Base-by-base conservation (phyloP, 2,113 vertebrate genomes). In the Sebastes schlegelii region DNA sequence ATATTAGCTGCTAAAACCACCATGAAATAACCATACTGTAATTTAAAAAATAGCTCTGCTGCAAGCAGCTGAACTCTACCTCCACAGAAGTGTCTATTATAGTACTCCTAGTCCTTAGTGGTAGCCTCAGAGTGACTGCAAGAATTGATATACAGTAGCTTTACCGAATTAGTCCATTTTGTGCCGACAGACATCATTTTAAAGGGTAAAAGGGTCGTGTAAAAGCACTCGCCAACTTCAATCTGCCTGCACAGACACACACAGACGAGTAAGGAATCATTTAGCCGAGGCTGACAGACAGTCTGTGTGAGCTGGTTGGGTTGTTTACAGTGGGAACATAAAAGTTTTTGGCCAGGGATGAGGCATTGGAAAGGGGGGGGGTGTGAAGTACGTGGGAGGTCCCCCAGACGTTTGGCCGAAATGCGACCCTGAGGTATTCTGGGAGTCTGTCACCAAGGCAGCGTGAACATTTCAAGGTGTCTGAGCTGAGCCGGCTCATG, bases 381-480 rank as follows among this genome's bases (percentile, higher is more conserved):
- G n/a, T 45, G 7, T 0, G 48, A 58, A 73, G 63, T 61, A 68
- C 19, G 72, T 74, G 80, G 88, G 87, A 86, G 79, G 79, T 90
- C 79, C 72, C n/a, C 17, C 26, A 85, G 66, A 83, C 72, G 79
- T 71, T 79, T 72, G 26, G 12, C 48, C 1, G 45, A 86, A 91
- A 92, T 72, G 82, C 79, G 83, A 93, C 85, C 86, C 85, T 46
- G 74, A 78, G 51, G 89, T 89, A 92, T 91, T 93, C 90, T 89
- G 77, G 86, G 84, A 89, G 81, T 60, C 52, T 71, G 61, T 86
- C 92, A 88, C 76, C 71, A 49, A 76, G 79, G 81, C 84, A 75
- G 75, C 19, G 19, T n/a, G 42, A 48, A 65, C 63, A 66, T 80
- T 86, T 91, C 80, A 86, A 91, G 83, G 83, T 83, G 83, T 79